phyloP scores from a whole-genome alignment of 2,888 invertebrate species.

The Pollenia griseotomentosa region DNA sequence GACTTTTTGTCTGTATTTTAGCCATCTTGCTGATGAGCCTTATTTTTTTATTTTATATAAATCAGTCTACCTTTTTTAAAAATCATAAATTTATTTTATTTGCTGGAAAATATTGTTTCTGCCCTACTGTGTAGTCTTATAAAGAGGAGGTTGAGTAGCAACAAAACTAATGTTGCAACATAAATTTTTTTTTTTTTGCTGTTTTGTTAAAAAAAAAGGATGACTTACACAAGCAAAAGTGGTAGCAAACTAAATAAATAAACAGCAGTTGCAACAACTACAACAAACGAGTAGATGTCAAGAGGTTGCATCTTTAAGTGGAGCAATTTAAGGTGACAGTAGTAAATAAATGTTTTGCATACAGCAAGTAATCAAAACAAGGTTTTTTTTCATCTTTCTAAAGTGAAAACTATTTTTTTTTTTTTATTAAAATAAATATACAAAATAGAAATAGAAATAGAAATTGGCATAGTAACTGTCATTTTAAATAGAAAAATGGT shows the following conservation, averaged over 20 bases:
- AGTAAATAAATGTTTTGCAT: slow-evolving; percentile 52
- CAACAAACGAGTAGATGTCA: slow-evolving; percentile 57
- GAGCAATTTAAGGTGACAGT: slow-evolving; percentile 71
- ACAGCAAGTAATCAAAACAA: slow-evolving; percentile 24
- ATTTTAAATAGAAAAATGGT: background rate
- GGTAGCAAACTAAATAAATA: slow-evolving; percentile 26
- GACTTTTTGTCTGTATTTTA: no score
- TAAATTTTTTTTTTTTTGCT: slow-evolving; percentile 36
- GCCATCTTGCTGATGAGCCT: no score
- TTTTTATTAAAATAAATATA: background rate
- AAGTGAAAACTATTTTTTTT: background rate
- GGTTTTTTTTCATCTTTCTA: slow-evolving; percentile 11
- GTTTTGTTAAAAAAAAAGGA: background rate
- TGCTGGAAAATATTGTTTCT: no score
- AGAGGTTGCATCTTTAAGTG: slow-evolving; percentile 70
- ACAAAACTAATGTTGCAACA: slow-evolving; percentile 46
- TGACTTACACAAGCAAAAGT: slow-evolving; percentile 39
- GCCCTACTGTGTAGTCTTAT: background rate
- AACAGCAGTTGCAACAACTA: slow-evolving; percentile 2
- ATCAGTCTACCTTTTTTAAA: no score
- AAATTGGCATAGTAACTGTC: background rate
- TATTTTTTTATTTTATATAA: no score
- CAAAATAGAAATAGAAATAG: background rate
- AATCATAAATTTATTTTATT: no score
- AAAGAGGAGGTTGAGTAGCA: background rate